Base-by-base conservation (phyloP, 2,113 vertebrate genomes). In the Ochotona princeps region DNA sequence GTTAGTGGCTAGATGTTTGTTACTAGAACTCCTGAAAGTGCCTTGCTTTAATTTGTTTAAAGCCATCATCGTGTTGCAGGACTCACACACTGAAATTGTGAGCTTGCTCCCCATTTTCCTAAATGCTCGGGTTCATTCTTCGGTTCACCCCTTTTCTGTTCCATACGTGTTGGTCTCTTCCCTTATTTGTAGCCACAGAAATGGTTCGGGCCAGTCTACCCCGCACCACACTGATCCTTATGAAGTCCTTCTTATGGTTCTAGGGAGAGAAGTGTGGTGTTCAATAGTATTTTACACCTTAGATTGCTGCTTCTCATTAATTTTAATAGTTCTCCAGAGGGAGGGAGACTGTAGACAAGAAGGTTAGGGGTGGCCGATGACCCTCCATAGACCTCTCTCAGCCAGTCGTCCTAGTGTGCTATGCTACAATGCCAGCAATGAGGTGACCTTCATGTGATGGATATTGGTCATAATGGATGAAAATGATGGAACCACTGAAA, bases 21-120 rank as follows among this genome's bases (percentile, higher is more conserved):
- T 94, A 94, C 93, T 95, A 12, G 72, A 97, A 83, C 0, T 25
- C 76, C 95, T 94, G 94, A 92, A 96, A 97, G 96, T 83, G 67
- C 66, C 87, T 76, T 70, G 93, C 80, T 97, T 95, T 92, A 89
- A 97, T 97, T 96, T 96, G 89, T 83, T 97, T 95, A 95, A 97
- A 97, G 95, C 87, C 89, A 76, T 14, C 89, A 73, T 15, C 6
- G 35, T 91, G 82, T 95, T 92, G 90, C 76, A 79, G 73, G 93
- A 63, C 89, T 89, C 51, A 63, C 70, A 93, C 28, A 94, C 0
- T 3, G 70, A 91, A 95, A 92, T 63, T 96, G 75, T 38, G 87
- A 96, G 89, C 94, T 93, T 54, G 28, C 66, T 89, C 23, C 9
- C 17, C 10, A 17, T 70, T 96, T 94, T 95, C 96, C 97, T 91